These are phyloP conservation scores for Rhabdornis inornatus DNA, from an alignment of 2,113 vertebrate genomes.

Conservation along the genomic window DNA sequence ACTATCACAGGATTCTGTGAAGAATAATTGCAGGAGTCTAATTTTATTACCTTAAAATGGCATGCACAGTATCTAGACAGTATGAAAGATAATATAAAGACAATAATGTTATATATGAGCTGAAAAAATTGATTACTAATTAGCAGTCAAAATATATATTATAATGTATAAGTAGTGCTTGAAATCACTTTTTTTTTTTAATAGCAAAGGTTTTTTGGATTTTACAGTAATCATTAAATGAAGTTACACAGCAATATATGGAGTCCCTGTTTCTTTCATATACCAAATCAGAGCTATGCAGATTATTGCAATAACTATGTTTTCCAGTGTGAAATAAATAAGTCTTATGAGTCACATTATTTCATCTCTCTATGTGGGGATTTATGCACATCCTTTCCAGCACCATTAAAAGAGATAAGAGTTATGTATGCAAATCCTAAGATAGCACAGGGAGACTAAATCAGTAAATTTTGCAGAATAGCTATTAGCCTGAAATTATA, in stretches of 20 bases:
- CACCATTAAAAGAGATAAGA: constrained; percentile 1
- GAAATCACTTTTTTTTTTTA: not conserved
- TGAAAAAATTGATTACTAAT: not conserved
- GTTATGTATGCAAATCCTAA: constrained; percentile 40
- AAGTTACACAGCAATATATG: not conserved
- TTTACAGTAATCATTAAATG: not conserved
- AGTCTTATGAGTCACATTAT: constrained; percentile 16
- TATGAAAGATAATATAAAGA: not conserved
- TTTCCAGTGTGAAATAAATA: constrained; percentile 32
- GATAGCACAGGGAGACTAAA: not conserved
- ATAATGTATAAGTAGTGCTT: not conserved
- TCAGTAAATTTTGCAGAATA: not conserved
- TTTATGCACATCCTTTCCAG: not conserved
- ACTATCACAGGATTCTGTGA: not conserved
- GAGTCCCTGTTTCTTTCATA: not conserved
- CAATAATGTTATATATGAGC: not conserved
- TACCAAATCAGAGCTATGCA: not conserved
- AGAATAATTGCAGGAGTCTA: constrained; percentile 13
- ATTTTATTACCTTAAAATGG: constrained; percentile 22
- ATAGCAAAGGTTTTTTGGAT: not conserved
- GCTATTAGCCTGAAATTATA: constrained; percentile 16
- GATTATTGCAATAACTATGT: not conserved
- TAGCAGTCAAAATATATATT: not conserved
- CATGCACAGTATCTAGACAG: not conserved
- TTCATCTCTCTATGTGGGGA: not conserved